Percentiles rank a stretch among this genome's conserved stretches.
Evolutionary conservation across 2,797 vertebrate genomes (phyloP).

Genomic region (Etheostoma nigrum): DNA sequence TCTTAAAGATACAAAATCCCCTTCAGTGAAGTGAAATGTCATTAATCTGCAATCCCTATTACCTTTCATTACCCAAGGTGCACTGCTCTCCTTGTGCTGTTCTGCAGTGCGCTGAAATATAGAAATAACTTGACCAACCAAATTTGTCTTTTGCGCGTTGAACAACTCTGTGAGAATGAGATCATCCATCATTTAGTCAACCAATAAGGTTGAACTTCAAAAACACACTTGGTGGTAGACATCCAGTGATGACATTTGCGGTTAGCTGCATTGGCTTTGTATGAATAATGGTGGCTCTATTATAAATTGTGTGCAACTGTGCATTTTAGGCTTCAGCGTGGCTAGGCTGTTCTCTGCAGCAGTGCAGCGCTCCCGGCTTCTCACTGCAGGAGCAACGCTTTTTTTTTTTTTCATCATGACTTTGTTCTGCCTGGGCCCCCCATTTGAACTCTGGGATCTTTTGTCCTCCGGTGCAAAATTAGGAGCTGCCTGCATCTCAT

Average conservation of each 20-base stretch:
- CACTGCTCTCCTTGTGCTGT: slow-evolving; percentile 65
- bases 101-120: slow-evolving; percentile 79
- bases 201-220: slow-evolving; percentile 65
- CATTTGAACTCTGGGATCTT: slow-evolving; percentile 51
- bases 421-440: slow-evolving; percentile 57
- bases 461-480: slow-evolving; percentile 32
- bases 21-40: slow-evolving; percentile 49
- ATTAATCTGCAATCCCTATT: slow-evolving; percentile 67
- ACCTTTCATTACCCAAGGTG: slow-evolving; percentile 72
- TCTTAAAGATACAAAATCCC: slow-evolving; percentile 34
- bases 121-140: slow-evolving; percentile 75
- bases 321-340: slow-evolving; percentile 56
- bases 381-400: slow-evolving; percentile 64
- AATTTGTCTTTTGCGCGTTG: slow-evolving; percentile 68
- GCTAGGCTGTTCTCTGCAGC: slow-evolving; percentile 76
- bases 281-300: slow-evolving; percentile 55
- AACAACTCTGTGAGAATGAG: slow-evolving; percentile 66
- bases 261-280: slow-evolving; percentile 32
- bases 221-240: slow-evolving; percentile 25
- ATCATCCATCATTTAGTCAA: slow-evolving; percentile 77
- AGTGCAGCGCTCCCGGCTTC: slow-evolving; percentile 74
- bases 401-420: slow-evolving; percentile 52
- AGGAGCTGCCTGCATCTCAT: slow-evolving; percentile 25
- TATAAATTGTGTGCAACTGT: slow-evolving; percentile 46
- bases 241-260: slow-evolving; percentile 51